phyloP scores from a whole-genome alignment of 2,797 vertebrate species.

The Malacoraja senta region DNA sequence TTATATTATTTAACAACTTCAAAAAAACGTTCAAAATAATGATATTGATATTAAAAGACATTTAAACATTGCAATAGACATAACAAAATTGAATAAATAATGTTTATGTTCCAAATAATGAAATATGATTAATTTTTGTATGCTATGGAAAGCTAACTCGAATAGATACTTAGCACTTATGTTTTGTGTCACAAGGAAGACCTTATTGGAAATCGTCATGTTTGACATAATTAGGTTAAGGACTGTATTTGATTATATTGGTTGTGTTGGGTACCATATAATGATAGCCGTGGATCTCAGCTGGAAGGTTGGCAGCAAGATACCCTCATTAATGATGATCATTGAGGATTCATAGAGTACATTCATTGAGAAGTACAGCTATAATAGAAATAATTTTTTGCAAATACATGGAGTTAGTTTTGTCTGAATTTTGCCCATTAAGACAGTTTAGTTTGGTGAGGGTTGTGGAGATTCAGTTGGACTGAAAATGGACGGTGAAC shows the following conservation, averaged over 20 bases:
- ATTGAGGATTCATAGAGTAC: not conserved
- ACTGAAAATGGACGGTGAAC: not conserved
- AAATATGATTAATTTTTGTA: not conserved
- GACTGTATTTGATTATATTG: not conserved
- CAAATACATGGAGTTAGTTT: not conserved
- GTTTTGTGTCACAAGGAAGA: not conserved
- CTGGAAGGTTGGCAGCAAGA: not conserved
- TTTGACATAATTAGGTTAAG: not conserved
- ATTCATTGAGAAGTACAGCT: not conserved
- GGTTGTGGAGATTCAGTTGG: not conserved
- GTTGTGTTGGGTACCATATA: not conserved
- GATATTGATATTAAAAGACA: not conserved
- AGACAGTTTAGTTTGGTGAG: not conserved
- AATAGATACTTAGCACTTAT: not conserved
- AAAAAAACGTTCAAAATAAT: not conserved
- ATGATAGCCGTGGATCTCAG: not conserved
- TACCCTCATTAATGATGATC: not conserved
- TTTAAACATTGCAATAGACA: not conserved
- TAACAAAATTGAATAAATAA: not conserved
- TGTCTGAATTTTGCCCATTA: not conserved
- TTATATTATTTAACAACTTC: not conserved
- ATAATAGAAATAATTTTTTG: not conserved
- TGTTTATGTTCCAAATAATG: not conserved
- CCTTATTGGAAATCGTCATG: conserved; percentile 28
- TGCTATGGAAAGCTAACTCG: not conserved